Evolutionary conservation across 2,113 vertebrate genomes (phyloP).

Genomic region (Setophaga coronata): DNA sequence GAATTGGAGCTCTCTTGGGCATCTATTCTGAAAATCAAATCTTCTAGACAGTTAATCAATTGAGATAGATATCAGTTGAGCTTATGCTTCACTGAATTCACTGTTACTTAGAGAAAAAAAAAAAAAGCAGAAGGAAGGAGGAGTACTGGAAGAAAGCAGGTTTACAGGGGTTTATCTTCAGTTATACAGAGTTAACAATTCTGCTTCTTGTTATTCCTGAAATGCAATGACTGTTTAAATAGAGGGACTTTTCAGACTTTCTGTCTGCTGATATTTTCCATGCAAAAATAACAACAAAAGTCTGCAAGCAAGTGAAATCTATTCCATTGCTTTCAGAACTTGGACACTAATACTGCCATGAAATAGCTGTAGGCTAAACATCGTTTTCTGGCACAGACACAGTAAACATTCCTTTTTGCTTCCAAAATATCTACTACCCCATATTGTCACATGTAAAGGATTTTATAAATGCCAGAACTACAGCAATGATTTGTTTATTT

Average conservation of each 20-base stretch:
- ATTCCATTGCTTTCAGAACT: neutral
- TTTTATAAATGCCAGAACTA: neutral
- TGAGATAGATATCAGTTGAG: conserved; percentile 52
- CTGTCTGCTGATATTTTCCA: neutral
- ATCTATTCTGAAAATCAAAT: conserved; percentile 50
- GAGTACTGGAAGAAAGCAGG: neutral
- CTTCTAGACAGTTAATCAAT: conserved; percentile 64
- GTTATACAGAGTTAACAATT: neutral
- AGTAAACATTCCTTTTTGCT: neutral
- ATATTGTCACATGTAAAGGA: neutral
- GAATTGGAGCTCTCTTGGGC: conserved; percentile 50
- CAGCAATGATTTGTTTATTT: neutral
- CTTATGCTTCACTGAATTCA: neutral
- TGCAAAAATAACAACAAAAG: neutral
- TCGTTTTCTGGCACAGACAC: neutral
- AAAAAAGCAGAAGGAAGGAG: neutral
- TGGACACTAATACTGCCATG: neutral
- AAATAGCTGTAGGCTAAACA: conserved; percentile 4
- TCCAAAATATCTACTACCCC: neutral
- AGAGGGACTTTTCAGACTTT: neutral
- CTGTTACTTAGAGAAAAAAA: neutral
- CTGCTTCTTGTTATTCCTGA: neutral
- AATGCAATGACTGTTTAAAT: neutral
- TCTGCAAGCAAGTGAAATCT: neutral
- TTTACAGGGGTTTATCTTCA: neutral